These are phyloP conservation scores for Drosophila barbarae DNA, from an alignment of 2,888 invertebrate species.

Conservation along the genomic window DNA sequence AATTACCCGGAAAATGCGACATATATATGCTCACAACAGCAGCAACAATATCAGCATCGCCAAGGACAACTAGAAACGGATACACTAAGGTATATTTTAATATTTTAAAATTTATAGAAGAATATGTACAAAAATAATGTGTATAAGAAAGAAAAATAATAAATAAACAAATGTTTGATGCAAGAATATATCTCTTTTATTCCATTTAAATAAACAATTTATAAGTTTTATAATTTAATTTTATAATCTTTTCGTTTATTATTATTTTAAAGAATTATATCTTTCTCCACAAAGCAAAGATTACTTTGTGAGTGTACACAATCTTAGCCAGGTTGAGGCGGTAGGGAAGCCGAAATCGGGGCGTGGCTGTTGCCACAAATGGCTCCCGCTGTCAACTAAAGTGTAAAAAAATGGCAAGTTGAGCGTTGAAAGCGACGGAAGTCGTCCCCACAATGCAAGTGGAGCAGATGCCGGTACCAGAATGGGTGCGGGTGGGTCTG, in stretches of 20 bases:
- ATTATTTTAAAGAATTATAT: neutral
- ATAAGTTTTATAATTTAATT: neutral
- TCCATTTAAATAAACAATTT: too few relatives aligned
- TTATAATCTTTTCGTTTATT: neutral
- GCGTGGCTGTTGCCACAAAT: conserved; percentile 57
- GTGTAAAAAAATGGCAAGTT: conserved; percentile 65
- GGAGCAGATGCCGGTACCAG: conserved; percentile 27
- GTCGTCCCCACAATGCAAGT: conserved; percentile 41
- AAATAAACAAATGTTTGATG: too few relatives aligned
- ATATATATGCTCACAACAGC: conserved; percentile 46
- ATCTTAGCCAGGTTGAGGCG: conserved; percentile 4
- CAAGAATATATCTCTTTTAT: too few relatives aligned
- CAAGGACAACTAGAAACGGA: conserved; percentile 42
- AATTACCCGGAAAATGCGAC: conserved; percentile 73
- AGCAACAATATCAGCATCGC: conserved; percentile 28
- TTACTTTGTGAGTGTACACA: conserved; percentile 1
- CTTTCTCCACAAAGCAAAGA: neutral
- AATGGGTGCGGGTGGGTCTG: neutral
- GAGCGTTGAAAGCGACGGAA: conserved; percentile 64
- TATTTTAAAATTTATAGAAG: too few relatives aligned
- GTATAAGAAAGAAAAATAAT: too few relatives aligned
- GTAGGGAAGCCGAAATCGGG: conserved; percentile 15
- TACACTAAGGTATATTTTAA: conserved; percentile 1
- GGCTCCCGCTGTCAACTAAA: conserved; percentile 70
- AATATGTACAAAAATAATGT: too few relatives aligned